phyloP scores from a whole-genome alignment of 2,113 vertebrate species.

The Bos taurus region ARS-UCD2.0 NC_037345.1:56160001-56160500 shows the following conservation, averaged over 20 bases:
- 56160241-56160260: slow-evolving; percentile 93
- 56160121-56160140: background rate
- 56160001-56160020: slow-evolving; percentile 96
- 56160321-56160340: slow-evolving; percentile 95
- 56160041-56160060: slow-evolving; percentile 94
- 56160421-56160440: slow-evolving; percentile 53
- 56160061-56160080: slow-evolving; percentile 93
- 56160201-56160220: accelerated
- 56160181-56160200: accelerated
- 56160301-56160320: slow-evolving; percentile 94
- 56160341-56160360: slow-evolving; percentile 95
- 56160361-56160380: slow-evolving; percentile 95
- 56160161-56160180: background rate
- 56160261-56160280: slow-evolving; percentile 96
- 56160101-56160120: slow-evolving; percentile 77
- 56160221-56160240: slow-evolving; percentile 78
- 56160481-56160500: accelerated
- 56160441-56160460: accelerated
- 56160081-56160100: slow-evolving; percentile 95
- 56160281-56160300: slow-evolving; percentile 96
- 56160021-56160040: slow-evolving; percentile 93
- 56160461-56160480: background rate
- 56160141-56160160: background rate
- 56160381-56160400: slow-evolving; percentile 95
- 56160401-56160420: slow-evolving; percentile 95